Conservation (phyloP, 53 echinoderm and acorn worm species). For the Stichopus horrens region DNA sequence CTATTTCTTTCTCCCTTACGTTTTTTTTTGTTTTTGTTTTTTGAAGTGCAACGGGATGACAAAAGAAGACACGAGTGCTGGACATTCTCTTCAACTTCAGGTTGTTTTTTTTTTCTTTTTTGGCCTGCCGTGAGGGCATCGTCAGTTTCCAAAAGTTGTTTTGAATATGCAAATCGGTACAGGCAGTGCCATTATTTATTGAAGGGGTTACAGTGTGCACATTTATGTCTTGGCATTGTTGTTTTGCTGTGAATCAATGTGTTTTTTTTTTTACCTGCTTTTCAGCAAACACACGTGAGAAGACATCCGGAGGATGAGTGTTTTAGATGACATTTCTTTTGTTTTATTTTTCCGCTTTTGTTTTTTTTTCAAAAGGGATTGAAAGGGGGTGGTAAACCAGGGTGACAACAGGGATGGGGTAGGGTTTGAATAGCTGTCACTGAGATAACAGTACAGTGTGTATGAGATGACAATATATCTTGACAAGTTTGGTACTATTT, state of each 20-base stretch:
- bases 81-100: constrained; percentile 10
- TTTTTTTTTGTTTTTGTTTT: background rate
- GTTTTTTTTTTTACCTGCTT: no score
- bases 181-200: background rate
- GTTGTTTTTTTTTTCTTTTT: background rate
- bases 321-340: no score
- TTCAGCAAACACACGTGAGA: no score
- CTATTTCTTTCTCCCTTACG: background rate
- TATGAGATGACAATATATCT: no score
- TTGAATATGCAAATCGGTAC: background rate
- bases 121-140: background rate
- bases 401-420: background rate
- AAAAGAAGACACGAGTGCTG: constrained; percentile 25
- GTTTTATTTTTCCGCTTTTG: background rate
- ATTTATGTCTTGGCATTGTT: background rate
- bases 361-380: background rate
- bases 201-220: background rate
- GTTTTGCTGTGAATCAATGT: background rate
- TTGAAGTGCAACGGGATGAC: constrained; percentile 15
- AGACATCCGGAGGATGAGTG: no score
- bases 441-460: no score
- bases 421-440: background rate
- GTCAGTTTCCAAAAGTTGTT: background rate
- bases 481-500: no score
- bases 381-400: background rate